These are phyloP conservation scores for Gulo gulo DNA, from an alignment of 2,113 vertebrate species.

Conservation along the genomic window DNA sequence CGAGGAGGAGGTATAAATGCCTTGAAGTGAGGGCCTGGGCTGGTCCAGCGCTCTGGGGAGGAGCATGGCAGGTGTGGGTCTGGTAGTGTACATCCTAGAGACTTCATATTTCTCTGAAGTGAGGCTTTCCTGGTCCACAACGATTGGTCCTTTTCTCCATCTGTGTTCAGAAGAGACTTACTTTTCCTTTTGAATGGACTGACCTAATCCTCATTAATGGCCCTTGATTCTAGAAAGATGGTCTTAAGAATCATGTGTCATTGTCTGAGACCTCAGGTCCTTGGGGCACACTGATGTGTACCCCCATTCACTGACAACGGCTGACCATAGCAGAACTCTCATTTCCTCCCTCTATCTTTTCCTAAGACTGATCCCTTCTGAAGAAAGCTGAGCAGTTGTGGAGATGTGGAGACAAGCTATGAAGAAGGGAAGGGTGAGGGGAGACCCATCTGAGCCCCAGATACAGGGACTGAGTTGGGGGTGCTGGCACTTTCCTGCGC, in stretches of 20 bases:
- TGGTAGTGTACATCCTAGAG: neutral
- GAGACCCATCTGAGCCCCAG: neutral
- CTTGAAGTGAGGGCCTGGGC: neutral
- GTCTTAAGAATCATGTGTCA: neutral
- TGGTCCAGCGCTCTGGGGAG: no score
- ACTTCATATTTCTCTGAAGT: slow-evolving; percentile 10
- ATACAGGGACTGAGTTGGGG: neutral
- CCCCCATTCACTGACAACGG: no score
- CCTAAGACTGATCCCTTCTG: neutral
- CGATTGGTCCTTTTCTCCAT: slow-evolving; percentile 7
- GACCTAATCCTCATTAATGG: neutral
- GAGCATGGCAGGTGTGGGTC: neutral
- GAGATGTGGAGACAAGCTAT: neutral
- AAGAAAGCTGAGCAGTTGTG: neutral
- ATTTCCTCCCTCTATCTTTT: no score
- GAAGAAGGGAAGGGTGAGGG: neutral
- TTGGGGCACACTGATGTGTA: accelerated
- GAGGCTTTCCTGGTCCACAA: neutral
- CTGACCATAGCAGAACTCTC: neutral
- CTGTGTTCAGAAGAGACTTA: neutral
- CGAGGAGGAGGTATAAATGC: neutral
- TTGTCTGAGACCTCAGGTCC: neutral
- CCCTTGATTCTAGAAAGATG: neutral
- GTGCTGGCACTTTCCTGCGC: neutral
- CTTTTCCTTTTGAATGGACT: neutral